These are phyloP conservation scores for Heliconius ethilla DNA, from an alignment of 2,888 invertebrate genomes.

Conservation along the genomic window DNA sequence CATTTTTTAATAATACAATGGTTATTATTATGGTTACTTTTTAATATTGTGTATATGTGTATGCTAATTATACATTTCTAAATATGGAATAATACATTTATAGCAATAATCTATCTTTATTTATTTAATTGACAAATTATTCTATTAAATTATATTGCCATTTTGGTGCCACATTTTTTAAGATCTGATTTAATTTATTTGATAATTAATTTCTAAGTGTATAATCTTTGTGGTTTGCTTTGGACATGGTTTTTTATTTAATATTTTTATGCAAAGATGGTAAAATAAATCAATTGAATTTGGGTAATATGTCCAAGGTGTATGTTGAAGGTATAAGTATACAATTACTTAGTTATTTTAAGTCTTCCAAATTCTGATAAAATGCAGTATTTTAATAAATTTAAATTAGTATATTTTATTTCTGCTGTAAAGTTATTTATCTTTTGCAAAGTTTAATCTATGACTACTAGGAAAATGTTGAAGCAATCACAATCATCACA, in stretches of 20 bases:
- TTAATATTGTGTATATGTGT: too few species aligned
- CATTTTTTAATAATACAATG: too few species aligned
- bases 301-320: neutral
- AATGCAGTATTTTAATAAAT: neutral
- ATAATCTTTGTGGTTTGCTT: neutral
- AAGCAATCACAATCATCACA: neutral
- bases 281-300: neutral
- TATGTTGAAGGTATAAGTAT: neutral
- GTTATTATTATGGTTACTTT: too few species aligned
- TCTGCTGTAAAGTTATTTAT: neutral
- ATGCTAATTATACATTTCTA: neutral
- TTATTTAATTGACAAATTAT: neutral
- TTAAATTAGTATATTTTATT: neutral
- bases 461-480: neutral
- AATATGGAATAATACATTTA: neutral
- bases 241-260: neutral
- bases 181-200: slow-evolving; percentile 50
- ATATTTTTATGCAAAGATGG: neutral
- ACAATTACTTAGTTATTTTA: slow-evolving; percentile 3
- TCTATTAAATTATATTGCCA: slow-evolving; percentile 51
- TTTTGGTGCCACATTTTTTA: slow-evolving; percentile 57
- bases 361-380: slow-evolving; percentile 2
- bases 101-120: neutral
- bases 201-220: slow-evolving; percentile 1
- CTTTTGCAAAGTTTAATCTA: neutral